These are phyloP conservation scores for Drosophila bipectinata DNA, from an alignment of 1,140 invertebrate species.

Conservation along the genomic window DNA sequence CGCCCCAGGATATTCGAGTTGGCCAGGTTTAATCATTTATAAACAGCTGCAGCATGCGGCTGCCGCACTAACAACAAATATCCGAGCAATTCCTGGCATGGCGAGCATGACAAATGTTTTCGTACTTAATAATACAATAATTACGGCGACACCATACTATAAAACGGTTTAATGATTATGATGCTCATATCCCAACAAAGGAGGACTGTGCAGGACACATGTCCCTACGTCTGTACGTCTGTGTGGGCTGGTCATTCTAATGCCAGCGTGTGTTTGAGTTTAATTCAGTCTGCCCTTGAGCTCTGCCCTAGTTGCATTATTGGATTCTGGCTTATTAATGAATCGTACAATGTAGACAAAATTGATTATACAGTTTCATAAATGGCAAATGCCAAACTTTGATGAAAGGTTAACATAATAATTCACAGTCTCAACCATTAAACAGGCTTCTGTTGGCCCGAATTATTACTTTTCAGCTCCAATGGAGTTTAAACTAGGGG, in stretches of 20 bases:
- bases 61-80: slow-evolving; percentile 43
- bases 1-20: slow-evolving; percentile 41
- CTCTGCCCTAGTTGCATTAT: slow-evolving; percentile 2
- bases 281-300: slow-evolving; percentile 23
- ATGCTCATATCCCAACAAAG: slow-evolving; percentile 32
- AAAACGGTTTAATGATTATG: slow-evolving; percentile 78
- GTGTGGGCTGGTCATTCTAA: not conserved
- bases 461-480: slow-evolving; percentile 20
- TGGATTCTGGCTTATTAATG: not conserved
- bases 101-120: slow-evolving; percentile 78
- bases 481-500: slow-evolving; percentile 43
- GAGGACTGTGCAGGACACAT: not conserved
- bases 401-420: not conserved
- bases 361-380: not conserved
- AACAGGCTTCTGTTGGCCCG: not conserved
- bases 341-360: not conserved
- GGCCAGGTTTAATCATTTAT: slow-evolving; percentile 78
- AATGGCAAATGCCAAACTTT: not conserved
- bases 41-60: slow-evolving; percentile 59
- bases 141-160: slow-evolving; percentile 79
- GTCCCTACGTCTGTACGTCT: not conserved
- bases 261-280: slow-evolving; percentile 18
- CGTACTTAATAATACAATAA: slow-evolving; percentile 82
- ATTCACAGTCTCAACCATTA: no score
- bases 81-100: slow-evolving; percentile 50